Evolutionary conservation across 37 sponge, comb jelly and placozoan species (phyloP).

Genomic region (Cladorhizidae sp.): DNA sequence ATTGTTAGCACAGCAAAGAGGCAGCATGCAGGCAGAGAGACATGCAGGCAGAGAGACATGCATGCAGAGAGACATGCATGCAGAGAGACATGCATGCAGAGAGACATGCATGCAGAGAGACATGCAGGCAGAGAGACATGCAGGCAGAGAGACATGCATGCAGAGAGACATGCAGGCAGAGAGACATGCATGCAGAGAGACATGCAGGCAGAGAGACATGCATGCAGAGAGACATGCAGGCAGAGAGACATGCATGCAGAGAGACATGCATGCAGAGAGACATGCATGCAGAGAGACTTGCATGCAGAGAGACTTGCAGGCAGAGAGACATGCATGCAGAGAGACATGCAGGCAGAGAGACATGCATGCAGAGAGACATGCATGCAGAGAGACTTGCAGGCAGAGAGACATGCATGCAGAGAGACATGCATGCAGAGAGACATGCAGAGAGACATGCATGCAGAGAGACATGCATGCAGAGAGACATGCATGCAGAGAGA

Average conservation of each 20-base stretch:
- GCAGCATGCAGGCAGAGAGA: slow-evolving; percentile 15
- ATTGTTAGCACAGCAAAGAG: background rate
- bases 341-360: slow-evolving; percentile 16
- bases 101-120: slow-evolving; percentile 18
- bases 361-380: slow-evolving; percentile 15
- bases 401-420: slow-evolving; percentile 17
- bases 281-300: too few relatives aligned
- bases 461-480: slow-evolving; percentile 21
- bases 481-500: slow-evolving; percentile 18
- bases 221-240: slow-evolving; percentile 8
- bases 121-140: slow-evolving; percentile 13
- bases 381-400: slow-evolving; percentile 7
- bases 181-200: slow-evolving; percentile 19
- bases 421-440: slow-evolving; percentile 19
- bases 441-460: slow-evolving; percentile 4
- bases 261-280: slow-evolving; percentile 18
- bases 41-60: slow-evolving; percentile 16
- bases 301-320: slow-evolving; percentile 21
- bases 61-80: slow-evolving; percentile 7
- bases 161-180: slow-evolving; percentile 12
- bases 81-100: slow-evolving; percentile 21
- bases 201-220: slow-evolving; percentile 16
- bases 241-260: slow-evolving; percentile 21
- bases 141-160: slow-evolving; percentile 19
- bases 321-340: too few relatives aligned